These are phyloP conservation scores for Tragelaphus strepsiceros DNA, from an alignment of 2,113 vertebrate species.

Conservation along the genomic window DNA sequence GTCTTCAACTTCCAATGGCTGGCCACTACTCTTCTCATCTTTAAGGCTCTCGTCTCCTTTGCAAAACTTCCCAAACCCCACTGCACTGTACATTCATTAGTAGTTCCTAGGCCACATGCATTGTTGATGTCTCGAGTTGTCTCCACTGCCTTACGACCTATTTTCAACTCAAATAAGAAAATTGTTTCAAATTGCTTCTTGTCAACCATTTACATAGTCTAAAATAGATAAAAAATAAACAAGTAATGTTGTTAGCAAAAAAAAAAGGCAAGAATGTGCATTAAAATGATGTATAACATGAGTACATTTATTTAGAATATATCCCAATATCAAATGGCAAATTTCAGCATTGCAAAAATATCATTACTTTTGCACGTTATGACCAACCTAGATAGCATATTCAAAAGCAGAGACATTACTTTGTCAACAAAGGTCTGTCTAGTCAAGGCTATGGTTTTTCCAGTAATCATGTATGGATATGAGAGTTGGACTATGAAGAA, in stretches of 20 bases:
- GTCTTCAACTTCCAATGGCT: background rate
- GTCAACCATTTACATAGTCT: background rate
- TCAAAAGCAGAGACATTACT: no score
- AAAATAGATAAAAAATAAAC: background rate
- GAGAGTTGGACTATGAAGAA: no score
- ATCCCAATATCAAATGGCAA: background rate
- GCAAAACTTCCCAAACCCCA: background rate
- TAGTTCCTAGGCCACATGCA: background rate
- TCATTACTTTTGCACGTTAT: background rate
- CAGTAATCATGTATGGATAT: no score
- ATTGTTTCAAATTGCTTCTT: background rate
- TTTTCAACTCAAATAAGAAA: background rate
- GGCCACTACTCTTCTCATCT: background rate
- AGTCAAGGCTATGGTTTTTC: no score
- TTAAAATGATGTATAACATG: background rate
- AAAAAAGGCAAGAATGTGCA: background rate
- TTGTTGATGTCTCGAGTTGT: background rate
- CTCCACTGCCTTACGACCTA: background rate
- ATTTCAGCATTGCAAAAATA: background rate
- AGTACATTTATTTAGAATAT: background rate
- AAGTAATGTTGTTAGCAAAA: background rate
- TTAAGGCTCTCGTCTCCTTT: background rate
- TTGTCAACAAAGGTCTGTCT: no score
- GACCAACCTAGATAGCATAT: no score
- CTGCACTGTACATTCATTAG: background rate